Percentiles rank a stretch among this genome's conserved stretches.
Conservation (phyloP, 2,113 vertebrate genomes). For the human region DNA sequence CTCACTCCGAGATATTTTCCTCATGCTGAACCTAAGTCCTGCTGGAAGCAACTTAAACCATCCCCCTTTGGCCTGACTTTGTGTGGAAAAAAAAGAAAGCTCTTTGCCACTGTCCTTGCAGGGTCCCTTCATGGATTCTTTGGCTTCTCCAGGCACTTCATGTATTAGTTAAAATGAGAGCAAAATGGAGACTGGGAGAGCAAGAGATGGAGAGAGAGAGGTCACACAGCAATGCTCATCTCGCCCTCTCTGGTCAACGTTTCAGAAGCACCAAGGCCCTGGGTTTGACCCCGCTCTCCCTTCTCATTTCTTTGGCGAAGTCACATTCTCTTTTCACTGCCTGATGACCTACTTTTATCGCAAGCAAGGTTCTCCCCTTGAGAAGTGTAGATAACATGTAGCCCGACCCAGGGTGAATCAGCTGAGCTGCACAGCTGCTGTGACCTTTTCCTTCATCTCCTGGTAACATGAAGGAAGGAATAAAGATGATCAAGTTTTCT, state of each 20-base stretch:
- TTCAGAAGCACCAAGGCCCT: not conserved
- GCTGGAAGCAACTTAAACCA: slow-evolving; percentile 75
- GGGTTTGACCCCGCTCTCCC: slow-evolving; percentile 17
- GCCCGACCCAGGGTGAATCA: not conserved
- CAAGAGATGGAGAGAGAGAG: not conserved
- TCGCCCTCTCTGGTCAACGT: not conserved
- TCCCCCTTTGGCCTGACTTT: slow-evolving; percentile 68
- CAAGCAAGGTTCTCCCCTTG: slow-evolving; percentile 12
- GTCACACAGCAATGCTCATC: not conserved
- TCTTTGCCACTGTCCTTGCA: slow-evolving; percentile 28
- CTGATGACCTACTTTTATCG: slow-evolving; percentile 59
- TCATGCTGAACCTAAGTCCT: slow-evolving; percentile 67
- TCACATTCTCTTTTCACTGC: slow-evolving; percentile 41
- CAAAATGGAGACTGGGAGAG: not conserved
- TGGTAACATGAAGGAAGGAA: slow-evolving; percentile 24
- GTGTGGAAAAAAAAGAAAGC: slow-evolving; percentile 43
- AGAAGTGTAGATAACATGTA: not conserved
- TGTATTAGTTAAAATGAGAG: slow-evolving; percentile 51
- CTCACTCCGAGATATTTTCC: slow-evolving; percentile 47
- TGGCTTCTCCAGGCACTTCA: not conserved
- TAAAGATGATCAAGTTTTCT: slow-evolving; percentile 52
- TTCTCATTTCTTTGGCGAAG: slow-evolving; percentile 54
- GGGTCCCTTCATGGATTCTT: slow-evolving; percentile 49
- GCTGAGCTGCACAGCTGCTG: not conserved
- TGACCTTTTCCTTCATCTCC: slow-evolving; percentile 62